Conservation (phyloP, 1,140 invertebrate genomes). For the Drosophila persimilis region DNA sequence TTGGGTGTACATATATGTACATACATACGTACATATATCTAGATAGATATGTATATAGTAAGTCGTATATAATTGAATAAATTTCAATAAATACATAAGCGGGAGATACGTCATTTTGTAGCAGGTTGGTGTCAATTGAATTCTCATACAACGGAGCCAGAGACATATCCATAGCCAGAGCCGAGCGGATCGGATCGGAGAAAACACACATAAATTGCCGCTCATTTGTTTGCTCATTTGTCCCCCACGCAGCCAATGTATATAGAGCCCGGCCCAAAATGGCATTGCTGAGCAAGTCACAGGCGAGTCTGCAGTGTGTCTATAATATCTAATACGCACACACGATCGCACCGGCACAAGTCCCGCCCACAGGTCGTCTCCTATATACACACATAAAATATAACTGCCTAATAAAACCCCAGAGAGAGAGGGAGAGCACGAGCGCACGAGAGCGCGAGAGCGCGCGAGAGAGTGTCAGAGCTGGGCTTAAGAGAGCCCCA, state of each 20-base stretch:
- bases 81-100: conserved; percentile 29
- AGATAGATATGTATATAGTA: conserved; percentile 5
- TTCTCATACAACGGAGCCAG: conserved; percentile 25
- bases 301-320: conserved; percentile 40
- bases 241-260: conserved; percentile 69
- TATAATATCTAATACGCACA: conserved; percentile 79
- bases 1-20: not conserved
- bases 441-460: not conserved
- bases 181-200: conserved; percentile 2
- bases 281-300: conserved; percentile 58
- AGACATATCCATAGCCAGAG: too few species aligned
- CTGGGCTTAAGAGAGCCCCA: not conserved
- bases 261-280: conserved; percentile 69
- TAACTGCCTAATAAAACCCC: conserved; percentile 55
- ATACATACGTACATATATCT: too few species aligned
- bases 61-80: conserved; percentile 29
- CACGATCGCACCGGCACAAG: conserved; percentile 37
- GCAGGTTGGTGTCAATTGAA: conserved; percentile 64
- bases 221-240: conserved; percentile 75
- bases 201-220: conserved; percentile 52
- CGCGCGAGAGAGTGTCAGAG: conserved; percentile 56
- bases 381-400: conserved; percentile 40
- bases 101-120: conserved; percentile 59
- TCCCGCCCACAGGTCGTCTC: conserved; percentile 62
- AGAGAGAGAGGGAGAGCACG: conserved; percentile 13